phyloP scores from a whole-genome alignment of 2,888 invertebrate genomes.

The Euzophera pinguis region DNA sequence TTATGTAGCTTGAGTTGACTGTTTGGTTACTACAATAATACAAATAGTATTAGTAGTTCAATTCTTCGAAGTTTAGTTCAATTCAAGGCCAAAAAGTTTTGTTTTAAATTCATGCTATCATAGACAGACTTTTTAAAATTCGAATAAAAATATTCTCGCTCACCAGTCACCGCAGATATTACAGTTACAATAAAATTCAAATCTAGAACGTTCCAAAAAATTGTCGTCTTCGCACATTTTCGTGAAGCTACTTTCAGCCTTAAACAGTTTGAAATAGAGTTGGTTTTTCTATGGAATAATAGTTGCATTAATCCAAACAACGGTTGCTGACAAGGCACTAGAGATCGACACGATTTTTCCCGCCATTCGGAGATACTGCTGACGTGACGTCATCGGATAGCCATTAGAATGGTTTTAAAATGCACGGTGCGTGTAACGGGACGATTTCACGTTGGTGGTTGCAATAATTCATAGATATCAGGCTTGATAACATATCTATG shows the following conservation, averaged over 20 bases:
- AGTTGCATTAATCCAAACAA: conserved; percentile 15
- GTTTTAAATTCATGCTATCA: too few species aligned
- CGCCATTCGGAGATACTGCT: conserved; percentile 17
- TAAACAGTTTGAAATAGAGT: not conserved
- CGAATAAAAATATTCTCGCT: not conserved
- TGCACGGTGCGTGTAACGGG: not conserved
- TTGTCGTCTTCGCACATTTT: not conserved
- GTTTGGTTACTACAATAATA: too few species aligned
- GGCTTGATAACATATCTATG: too few species aligned
- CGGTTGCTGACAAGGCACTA: conserved; percentile 17
- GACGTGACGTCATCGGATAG: conserved; percentile 13
- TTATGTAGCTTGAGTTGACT: too few species aligned
- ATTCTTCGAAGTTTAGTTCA: too few species aligned
- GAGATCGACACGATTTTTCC: conserved; percentile 24
- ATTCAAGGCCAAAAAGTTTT: too few species aligned
- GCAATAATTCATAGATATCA: not conserved
- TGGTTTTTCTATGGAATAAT: not conserved
- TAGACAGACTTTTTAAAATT: not conserved
- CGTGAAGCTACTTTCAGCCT: not conserved
- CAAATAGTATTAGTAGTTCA: too few species aligned
- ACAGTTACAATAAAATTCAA: conserved; percentile 1
- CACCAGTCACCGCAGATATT: too few species aligned
- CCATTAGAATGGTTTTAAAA: conserved; percentile 12
- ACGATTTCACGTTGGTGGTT: not conserved
- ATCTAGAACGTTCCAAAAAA: conserved; percentile 3